Evolutionary conservation across 2,113 vertebrate species (phyloP).

Genomic region (Xiphorhynchus elegans): DNA sequence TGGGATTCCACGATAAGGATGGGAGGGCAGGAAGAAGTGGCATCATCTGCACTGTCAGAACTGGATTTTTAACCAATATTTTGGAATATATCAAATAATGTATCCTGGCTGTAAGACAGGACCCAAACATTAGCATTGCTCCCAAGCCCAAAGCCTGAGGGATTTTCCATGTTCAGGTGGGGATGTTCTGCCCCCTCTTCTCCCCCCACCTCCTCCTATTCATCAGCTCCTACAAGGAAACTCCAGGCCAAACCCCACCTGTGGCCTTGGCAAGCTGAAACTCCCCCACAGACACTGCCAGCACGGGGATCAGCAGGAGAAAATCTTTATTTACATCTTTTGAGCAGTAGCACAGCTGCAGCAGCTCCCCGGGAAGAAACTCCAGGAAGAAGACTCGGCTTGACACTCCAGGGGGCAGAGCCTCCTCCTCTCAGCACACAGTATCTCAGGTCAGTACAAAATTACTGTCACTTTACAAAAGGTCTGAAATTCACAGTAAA

Average conservation of each 20-base stretch:
- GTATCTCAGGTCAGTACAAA: conserved; percentile 22
- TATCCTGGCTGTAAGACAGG: background rate
- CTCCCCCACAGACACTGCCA: background rate
- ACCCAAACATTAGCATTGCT: background rate
- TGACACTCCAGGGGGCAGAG: background rate
- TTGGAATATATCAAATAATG: background rate
- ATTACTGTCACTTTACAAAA: conserved; percentile 22
- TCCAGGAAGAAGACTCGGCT: background rate
- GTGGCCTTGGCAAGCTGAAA: background rate
- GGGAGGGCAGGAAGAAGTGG: background rate
- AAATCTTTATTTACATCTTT: conserved; percentile 58
- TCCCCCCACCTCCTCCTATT: background rate
- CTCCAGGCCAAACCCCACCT: background rate
- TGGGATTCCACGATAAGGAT: background rate
- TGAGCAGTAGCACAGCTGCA: background rate
- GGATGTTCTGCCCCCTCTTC: background rate
- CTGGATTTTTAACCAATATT: background rate
- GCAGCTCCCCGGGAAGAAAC: background rate
- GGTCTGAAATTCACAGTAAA: conserved; percentile 33
- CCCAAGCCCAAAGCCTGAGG: background rate
- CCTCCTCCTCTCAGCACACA: background rate
- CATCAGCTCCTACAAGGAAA: background rate
- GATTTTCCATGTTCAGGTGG: background rate
- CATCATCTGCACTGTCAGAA: background rate
- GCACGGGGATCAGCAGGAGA: background rate